Percentiles rank a stretch among this genome's conserved stretches.
These are phyloP conservation scores for Mystacides longicornis DNA, from an alignment of 2,888 invertebrate genomes.

Conservation along the genomic window DNA sequence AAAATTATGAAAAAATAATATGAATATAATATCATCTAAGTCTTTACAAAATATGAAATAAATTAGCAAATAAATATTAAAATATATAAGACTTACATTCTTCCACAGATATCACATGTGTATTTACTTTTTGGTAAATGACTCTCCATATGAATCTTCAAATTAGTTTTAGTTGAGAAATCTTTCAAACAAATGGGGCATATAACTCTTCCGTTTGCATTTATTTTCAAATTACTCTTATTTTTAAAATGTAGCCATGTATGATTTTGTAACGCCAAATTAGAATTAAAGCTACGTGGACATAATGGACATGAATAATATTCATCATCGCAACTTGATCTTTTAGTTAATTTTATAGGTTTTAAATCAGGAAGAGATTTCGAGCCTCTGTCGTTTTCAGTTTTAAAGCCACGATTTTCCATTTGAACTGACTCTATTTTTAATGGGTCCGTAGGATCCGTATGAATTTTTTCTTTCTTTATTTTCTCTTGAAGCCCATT, in stretches of 20 bases:
- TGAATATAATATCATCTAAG: neutral
- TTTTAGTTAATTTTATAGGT: conserved; percentile 27
- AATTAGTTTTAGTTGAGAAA: conserved; percentile 55
- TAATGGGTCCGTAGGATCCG: conserved; percentile 4
- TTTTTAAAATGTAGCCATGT: conserved; percentile 49
- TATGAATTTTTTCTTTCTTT: neutral
- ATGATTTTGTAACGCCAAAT: conserved; percentile 55
- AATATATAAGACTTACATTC: conserved; percentile 48
- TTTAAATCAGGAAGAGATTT: conserved; percentile 22
- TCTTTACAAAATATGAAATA: neutral
- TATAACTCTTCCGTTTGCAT: conserved; percentile 29
- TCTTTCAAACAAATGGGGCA: conserved; percentile 56
- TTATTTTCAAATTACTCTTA: conserved; percentile 8
- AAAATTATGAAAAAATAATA: conserved; percentile 29
- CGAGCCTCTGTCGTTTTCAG: conserved; percentile 17
- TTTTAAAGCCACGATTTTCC: conserved; percentile 22
- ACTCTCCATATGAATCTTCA: conserved; percentile 57
- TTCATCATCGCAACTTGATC: conserved; percentile 28
- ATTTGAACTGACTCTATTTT: conserved; percentile 38
- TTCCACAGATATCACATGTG: conserved; percentile 56
- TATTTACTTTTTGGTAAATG: conserved; percentile 57
- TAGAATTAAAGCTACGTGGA: conserved; percentile 48
- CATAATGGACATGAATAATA: conserved; percentile 51
- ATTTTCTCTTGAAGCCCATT: conserved; percentile 9
- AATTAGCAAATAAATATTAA: neutral